Base-by-base conservation (phyloP, 1,140 invertebrate species). In the Eumeta japonica region DNA sequence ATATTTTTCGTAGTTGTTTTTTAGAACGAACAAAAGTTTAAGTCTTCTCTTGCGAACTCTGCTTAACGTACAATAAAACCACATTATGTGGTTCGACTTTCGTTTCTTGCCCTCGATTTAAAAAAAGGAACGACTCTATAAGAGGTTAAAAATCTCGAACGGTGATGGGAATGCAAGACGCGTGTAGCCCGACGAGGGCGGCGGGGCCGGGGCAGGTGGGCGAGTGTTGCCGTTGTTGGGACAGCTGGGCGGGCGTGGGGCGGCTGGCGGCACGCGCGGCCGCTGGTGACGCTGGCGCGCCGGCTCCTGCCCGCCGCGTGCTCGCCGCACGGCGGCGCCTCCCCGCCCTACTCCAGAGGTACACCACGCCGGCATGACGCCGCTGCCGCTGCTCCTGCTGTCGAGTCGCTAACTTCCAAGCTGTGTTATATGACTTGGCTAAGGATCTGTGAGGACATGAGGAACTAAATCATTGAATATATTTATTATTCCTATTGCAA, bases 321-420 rank as follows among this genome's bases (percentile, higher is more conserved):
- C 79, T 77, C 77, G 72, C 81, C 81, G 76, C 83, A 83, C 77
- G 82, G 80, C 75, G 80, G 81, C 77, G 78, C 81, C 72, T 82
- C 80, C 65, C 81, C 81, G 66, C 81, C 82, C 62, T 84, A 84
- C 78, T 78, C 80, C 61, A 75, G 81, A 84, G 83, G 82, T 85
- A 84, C 73, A 48, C 44, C 41, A 13, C 17, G 60, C 63, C n/a
- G n/a, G n/a, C n/a, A n/a, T n/a, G n/a, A n/a, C 12, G 28, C 13
- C 13, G 13, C 10, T 30, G 28, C n/a, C n/a, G 7, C 20, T 7
- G 7, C 7, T 24, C 7, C 20, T 24, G 20, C 28, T 10, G 5
- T 24, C 28, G 28, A 4, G 7, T 30, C 5, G 5, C 12, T 14
- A 30, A 5, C 13, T 10, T 10, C 28, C 28, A 30, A 5, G 7